Percentiles rank a stretch among this genome's conserved stretches.
These are phyloP conservation scores for Anadara kagoshimensis DNA, from an alignment of 1,140 invertebrate genomes.

Conservation along the genomic window DNA sequence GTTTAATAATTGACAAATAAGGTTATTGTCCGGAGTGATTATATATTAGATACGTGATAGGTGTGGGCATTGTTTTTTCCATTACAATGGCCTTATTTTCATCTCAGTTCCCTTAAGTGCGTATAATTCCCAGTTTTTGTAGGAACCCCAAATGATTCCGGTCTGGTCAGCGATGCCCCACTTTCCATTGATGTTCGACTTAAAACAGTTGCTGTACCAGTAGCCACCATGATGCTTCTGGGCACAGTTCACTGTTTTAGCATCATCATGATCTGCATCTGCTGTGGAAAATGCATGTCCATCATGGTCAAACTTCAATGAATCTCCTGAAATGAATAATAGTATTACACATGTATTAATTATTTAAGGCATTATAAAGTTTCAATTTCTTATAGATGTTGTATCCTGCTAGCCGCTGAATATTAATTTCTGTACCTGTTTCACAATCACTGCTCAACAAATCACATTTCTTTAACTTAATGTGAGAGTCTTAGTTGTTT, in stretches of 20 bases:
- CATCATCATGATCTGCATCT: slow-evolving; percentile 33
- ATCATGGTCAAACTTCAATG: slow-evolving; percentile 35
- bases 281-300: slow-evolving; percentile 41
- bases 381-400: background rate
- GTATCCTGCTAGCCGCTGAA: background rate
- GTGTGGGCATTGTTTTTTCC: background rate
- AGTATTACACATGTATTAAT: background rate
- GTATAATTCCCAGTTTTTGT: slow-evolving; percentile 37
- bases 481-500: too few species aligned
- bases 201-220: slow-evolving; percentile 45
- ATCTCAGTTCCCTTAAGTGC: slow-evolving; percentile 35
- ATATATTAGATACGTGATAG: background rate
- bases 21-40: background rate
- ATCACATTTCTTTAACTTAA: too few species aligned
- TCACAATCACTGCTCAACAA: too few species aligned
- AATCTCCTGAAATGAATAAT: slow-evolving; percentile 22
- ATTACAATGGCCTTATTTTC: slow-evolving; percentile 35
- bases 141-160: slow-evolving; percentile 39
- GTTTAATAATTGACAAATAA: too few species aligned
- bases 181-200: slow-evolving; percentile 41
- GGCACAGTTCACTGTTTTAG: slow-evolving; percentile 38
- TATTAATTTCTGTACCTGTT: too few species aligned
- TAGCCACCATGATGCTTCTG: slow-evolving; percentile 39
- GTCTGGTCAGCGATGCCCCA: slow-evolving; percentile 26
- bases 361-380: background rate